These are phyloP conservation scores for Polietes domitor DNA, from an alignment of 2,888 invertebrate genomes.

Conservation along the genomic window DNA sequence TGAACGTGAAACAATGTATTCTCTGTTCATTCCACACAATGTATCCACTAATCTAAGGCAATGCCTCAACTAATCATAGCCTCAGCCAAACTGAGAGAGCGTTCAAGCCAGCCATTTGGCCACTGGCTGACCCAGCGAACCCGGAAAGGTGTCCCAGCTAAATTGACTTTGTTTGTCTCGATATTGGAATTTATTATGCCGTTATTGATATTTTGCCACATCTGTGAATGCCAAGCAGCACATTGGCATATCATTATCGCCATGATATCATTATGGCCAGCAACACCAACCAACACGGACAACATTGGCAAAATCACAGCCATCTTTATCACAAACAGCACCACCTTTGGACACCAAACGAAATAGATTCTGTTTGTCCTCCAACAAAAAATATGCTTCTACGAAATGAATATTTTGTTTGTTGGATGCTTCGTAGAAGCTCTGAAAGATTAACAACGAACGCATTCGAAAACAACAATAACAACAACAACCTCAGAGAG, in stretches of 20 bases:
- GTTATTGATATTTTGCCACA: conserved; percentile 33
- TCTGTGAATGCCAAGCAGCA: conserved; percentile 4
- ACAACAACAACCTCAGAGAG: conserved; percentile 51
- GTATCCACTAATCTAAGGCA: too few species aligned
- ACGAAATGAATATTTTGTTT: conserved; percentile 14
- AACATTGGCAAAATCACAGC: neutral
- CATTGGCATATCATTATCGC: conserved; percentile 33
- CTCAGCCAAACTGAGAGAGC: too few species aligned
- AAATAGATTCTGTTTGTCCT: neutral
- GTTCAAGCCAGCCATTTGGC: too few species aligned
- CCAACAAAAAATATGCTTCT: conserved; percentile 24
- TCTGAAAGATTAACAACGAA: conserved; percentile 38
- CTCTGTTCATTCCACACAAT: too few species aligned
- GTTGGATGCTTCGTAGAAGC: neutral
- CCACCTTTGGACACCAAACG: conserved; percentile 16
- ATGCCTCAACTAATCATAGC: too few species aligned
- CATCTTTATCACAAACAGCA: conserved; percentile 16
- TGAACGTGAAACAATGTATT: too few species aligned
- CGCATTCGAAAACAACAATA: conserved; percentile 33
- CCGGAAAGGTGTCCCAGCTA: too few species aligned
- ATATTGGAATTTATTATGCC: neutral
- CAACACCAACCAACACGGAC: neutral
- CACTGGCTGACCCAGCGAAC: too few species aligned
- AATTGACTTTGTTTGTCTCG: neutral
- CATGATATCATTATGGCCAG: conserved; percentile 22